Conservation (phyloP, 2,888 invertebrate genomes). For the Philereme transversata region DNA sequence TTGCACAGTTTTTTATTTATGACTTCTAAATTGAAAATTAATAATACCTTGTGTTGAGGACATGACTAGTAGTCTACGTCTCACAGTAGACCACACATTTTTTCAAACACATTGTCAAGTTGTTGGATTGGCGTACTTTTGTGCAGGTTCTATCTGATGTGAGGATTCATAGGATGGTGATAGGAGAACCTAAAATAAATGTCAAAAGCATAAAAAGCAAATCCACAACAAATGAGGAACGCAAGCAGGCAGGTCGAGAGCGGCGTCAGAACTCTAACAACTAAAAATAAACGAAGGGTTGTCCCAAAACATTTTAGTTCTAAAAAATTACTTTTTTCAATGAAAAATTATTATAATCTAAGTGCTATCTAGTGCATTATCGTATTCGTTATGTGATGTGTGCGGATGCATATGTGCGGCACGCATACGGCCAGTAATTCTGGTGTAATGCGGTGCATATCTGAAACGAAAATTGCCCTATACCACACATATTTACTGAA, state of each 20-base stretch:
- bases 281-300: slow-evolving; percentile 80
- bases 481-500: slow-evolving; percentile 82
- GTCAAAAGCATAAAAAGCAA: slow-evolving; percentile 36
- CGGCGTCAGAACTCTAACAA: slow-evolving; percentile 74
- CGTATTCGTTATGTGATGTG: slow-evolving; percentile 81
- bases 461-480: slow-evolving; percentile 84
- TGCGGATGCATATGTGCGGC: slow-evolving; percentile 84
- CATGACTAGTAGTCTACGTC: slow-evolving; percentile 15
- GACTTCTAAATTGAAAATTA: not conserved
- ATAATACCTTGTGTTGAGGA: slow-evolving; percentile 5
- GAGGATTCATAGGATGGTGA: slow-evolving; percentile 13
- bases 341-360: slow-evolving; percentile 75
- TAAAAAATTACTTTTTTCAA: slow-evolving; percentile 67
- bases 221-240: slow-evolving; percentile 31
- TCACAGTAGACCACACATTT: slow-evolving; percentile 22
- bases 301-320: slow-evolving; percentile 82
- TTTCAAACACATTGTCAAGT: slow-evolving; percentile 12
- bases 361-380: slow-evolving; percentile 83
- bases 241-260: slow-evolving; percentile 75
- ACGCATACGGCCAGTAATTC: slow-evolving; percentile 84
- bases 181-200: slow-evolving; percentile 25
- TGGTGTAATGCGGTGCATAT: slow-evolving; percentile 84
- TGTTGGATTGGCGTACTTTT: slow-evolving; percentile 1
- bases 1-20: not conserved
- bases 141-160: slow-evolving; percentile 12